These are phyloP conservation scores for Nysson spinosus DNA, from an alignment of 2,888 invertebrate genomes.

Conservation along the genomic window DNA sequence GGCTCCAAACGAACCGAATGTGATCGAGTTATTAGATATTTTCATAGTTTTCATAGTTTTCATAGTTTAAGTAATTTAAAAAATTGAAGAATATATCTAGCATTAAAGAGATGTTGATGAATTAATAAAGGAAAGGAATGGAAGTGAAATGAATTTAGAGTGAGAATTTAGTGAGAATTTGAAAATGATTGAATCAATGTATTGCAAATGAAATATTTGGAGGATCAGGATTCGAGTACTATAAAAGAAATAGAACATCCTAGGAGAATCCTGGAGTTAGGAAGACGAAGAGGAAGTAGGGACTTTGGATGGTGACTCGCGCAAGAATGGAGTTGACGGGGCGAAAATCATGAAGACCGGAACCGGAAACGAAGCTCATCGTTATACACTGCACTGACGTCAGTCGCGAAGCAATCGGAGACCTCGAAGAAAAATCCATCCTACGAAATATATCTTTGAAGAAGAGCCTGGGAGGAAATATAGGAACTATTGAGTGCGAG, in stretches of 20 bases:
- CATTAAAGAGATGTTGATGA: too few species aligned
- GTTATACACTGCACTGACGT: conserved; percentile 61
- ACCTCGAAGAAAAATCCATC: background rate
- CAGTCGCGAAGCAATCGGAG: conserved; percentile 26
- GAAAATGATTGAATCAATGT: background rate
- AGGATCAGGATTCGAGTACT: conserved; percentile 7
- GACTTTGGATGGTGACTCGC: conserved; percentile 11
- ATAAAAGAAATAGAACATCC: conserved; percentile 14
- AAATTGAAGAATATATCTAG: too few species aligned
- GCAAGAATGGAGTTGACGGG: conserved; percentile 70
- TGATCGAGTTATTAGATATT: too few species aligned
- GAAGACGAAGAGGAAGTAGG: background rate
- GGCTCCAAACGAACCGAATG: too few species aligned
- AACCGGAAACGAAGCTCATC: conserved; percentile 71
- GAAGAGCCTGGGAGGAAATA: too few species aligned
- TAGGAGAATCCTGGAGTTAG: background rate
- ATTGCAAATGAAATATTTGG: background rate
- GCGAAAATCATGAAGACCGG: conserved; percentile 70
- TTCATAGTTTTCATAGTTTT: too few species aligned
- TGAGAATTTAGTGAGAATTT: too few species aligned
- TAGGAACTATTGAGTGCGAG: too few species aligned
- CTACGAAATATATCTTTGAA: background rate
- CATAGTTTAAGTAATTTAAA: too few species aligned
- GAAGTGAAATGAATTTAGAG: too few species aligned
- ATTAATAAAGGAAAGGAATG: too few species aligned